Base-by-base conservation (phyloP, 2,113 vertebrate species). In the Neogobius melanostomus region DNA sequence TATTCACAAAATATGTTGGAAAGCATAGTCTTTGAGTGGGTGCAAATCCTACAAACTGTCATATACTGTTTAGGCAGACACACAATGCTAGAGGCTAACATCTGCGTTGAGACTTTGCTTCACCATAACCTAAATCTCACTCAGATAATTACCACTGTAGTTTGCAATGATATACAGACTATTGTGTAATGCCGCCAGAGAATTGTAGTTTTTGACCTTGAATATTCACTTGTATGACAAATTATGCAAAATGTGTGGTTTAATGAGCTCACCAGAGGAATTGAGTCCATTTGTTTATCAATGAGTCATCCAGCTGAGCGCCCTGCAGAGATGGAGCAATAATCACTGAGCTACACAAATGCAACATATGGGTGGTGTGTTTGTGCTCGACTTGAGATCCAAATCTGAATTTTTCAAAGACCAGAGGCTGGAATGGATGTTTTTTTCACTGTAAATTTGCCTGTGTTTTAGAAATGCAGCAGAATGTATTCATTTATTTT, bases 251-350 rank as follows among this genome's bases (percentile, higher is more conserved):
- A 72, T 44, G 66, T 68, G 69, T 78, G 79, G 54, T 66, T 74
- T 75, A 77, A 65, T 61, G 44, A 61, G n/a, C 59, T 61, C 63
- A 71, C 71, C 71, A 68, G 60, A 76, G 67, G 46, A 71, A 61
- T 49, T 72, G 6, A 47, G 60, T 66, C 83, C 51, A 65, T 83
- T 69, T 81, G 53, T 78, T 89, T 76, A 71, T 66, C 82, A 71
- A 67, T 79, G 83, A 85, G 66, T 88, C 77, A 81, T 72, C 79
- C 80, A 77, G 66, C 81, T 71, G 76, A 71, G 74, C 74, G 75
- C 71, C 86, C 75, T 72, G 77, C 67, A 69, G 69, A 72, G 79
- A 85, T 21, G 48, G 79, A 72, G 76, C 72, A 82, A 76, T 82
- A 87, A 82, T 85, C 78, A 75, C 75, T 75, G 69, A 65, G 65